These are phyloP conservation scores for Selene dorsalis DNA, from an alignment of 2,797 vertebrate species.

Conservation along the genomic window DNA sequence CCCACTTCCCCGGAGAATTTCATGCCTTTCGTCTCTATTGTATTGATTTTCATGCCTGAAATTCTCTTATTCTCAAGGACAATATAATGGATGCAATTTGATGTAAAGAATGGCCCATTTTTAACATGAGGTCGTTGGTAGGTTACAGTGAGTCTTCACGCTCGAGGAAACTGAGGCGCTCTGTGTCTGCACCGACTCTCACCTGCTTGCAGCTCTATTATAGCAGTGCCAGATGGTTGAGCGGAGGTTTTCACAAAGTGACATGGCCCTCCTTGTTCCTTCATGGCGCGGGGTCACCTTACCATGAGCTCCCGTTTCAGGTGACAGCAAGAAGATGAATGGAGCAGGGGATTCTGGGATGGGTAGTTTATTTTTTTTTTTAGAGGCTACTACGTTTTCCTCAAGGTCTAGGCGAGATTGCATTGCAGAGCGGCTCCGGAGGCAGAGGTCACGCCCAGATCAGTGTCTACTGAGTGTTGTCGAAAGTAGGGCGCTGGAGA, in stretches of 20 bases:
- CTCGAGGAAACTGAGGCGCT: constrained; percentile 44
- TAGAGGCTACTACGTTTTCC: constrained; percentile 31
- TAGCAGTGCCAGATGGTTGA: constrained; percentile 76
- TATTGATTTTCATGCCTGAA: constrained; percentile 79
- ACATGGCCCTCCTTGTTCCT: constrained; percentile 77
- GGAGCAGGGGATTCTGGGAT: constrained; percentile 73
- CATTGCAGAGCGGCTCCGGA: constrained; percentile 23
- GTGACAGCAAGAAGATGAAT: constrained; percentile 77
- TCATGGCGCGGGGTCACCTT: constrained; percentile 74
- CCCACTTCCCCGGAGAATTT: constrained; percentile 74
- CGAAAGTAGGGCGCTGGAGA: constrained; percentile 61
- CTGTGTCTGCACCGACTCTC: constrained; percentile 44
- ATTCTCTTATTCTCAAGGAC: constrained; percentile 76
- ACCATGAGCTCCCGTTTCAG: constrained; percentile 75
- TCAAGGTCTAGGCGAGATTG: constrained; percentile 57
- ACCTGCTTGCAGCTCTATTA: constrained; percentile 72
- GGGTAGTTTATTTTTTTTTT: constrained; percentile 60
- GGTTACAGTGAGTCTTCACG: constrained; percentile 63
- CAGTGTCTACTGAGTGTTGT: constrained; percentile 34
- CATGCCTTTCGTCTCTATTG: constrained; percentile 74
- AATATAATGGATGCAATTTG: constrained; percentile 74
- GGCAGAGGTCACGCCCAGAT: constrained; percentile 45
- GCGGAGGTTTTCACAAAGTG: constrained; percentile 75
- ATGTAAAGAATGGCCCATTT: constrained; percentile 77
- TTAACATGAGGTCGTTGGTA: constrained; percentile 60